Base-by-base conservation (phyloP, 1,140 invertebrate species). In the Megalonaias nervosa region DNA sequence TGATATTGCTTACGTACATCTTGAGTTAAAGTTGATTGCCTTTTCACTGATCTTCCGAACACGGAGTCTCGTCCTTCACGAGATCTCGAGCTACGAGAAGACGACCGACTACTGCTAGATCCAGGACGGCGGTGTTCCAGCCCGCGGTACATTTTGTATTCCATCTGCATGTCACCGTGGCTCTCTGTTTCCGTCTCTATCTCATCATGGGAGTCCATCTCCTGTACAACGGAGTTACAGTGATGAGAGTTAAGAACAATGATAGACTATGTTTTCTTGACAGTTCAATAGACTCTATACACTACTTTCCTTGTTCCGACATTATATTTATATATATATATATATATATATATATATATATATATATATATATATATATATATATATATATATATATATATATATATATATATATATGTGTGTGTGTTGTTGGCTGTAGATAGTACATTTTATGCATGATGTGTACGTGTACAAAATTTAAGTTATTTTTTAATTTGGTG, bases 131-230 rank as follows among this genome's bases (percentile, higher is more conserved):
- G 58, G n/a, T 60, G n/a, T 3, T 78, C 76, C 0, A 69, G 12
- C 2, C 67, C 76, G 26, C 76, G 70, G 31, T 78, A 78, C 19
- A 73, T 59, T 64, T 67, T 72, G 38, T 48, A 6, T 48, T 19
- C 57, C 57, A 48, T 78, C 71, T 59, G 58, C 65, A 26, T 48
- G 48, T 9, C 77, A 71, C 3, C 38, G 23, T 4, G 68, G 74
- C 19, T 59, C 59, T 87, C 86, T 23, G 81, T 74, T 62, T 87
- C 87, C 23, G 86, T 84, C 60, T 89, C 87, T 15, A 85, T 65
- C 15, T 89, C 87, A 60, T 88, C 85, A 21, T 84, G 75, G 59
- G 81, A 77, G 21, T 82, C 81, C 38, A 62, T 56, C 16, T 77
- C 81, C 81, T 82, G 58, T 59, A 48, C 38, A 71, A 48, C 31